These are phyloP conservation scores for Leucania comma DNA, from an alignment of 2,888 invertebrate genomes.

Conservation along the genomic window DNA sequence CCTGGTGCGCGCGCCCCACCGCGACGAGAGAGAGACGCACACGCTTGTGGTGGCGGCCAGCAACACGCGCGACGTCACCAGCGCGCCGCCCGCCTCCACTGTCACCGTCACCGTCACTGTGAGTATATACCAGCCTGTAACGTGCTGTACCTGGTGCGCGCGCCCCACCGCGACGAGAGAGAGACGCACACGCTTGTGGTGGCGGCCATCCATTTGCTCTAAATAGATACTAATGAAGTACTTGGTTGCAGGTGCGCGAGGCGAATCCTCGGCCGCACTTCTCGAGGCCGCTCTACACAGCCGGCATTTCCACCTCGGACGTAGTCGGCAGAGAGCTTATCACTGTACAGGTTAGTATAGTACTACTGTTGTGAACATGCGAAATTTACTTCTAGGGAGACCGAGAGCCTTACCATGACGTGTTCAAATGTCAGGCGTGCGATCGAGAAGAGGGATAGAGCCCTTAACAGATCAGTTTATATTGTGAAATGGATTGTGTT, in stretches of 20 bases:
- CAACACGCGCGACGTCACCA: conserved; percentile 74
- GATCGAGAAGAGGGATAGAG: too few species aligned
- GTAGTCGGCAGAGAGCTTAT: conserved; percentile 84
- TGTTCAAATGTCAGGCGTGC: too few species aligned
- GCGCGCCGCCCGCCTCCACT: conserved; percentile 71
- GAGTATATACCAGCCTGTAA: conserved; percentile 61
- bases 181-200: conserved; percentile 82
- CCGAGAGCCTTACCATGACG: too few species aligned
- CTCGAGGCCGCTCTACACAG: conserved; percentile 83
- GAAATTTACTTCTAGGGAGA: too few species aligned
- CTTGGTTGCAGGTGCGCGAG: conserved; percentile 88
- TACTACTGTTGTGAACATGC: neutral
- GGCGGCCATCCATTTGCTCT: conserved; percentile 86
- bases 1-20: conserved; percentile 82
- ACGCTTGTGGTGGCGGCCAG: conserved; percentile 87
- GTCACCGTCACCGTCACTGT: conserved; percentile 87
- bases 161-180: conserved; percentile 85
- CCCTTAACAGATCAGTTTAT: too few species aligned
- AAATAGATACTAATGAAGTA: too few species aligned
- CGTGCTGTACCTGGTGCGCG: conserved; percentile 75
- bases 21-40: conserved; percentile 79
- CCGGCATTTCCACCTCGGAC: conserved; percentile 88
- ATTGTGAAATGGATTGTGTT: too few species aligned
- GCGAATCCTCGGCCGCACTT: conserved; percentile 91
- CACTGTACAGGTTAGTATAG: conserved; percentile 81